Evolutionary conservation across 2,888 invertebrate species (phyloP).

Genomic region (Gasteruption jaculator): DNA sequence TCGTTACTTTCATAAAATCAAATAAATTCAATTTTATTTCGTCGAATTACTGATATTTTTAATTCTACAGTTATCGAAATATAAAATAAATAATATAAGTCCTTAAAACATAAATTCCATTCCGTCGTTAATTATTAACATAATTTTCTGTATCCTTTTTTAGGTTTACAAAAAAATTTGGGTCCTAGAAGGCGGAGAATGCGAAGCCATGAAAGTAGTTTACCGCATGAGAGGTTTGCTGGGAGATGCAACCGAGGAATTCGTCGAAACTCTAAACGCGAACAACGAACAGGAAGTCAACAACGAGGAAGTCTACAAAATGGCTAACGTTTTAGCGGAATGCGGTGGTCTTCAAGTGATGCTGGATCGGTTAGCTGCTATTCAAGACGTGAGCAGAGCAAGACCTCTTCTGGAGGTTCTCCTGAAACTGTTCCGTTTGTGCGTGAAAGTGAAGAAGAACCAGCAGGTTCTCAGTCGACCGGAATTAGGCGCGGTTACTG

Average conservation of each 20-base stretch:
- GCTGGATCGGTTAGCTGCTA: slow-evolving; percentile 78
- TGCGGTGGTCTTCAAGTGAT: slow-evolving; percentile 77
- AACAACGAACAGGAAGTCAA: slow-evolving; percentile 84
- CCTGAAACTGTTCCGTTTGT: slow-evolving; percentile 82
- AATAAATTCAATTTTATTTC: no score
- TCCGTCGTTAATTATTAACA: no score
- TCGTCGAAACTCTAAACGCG: slow-evolving; percentile 88
- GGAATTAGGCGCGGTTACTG: slow-evolving; percentile 76
- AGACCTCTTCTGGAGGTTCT: slow-evolving; percentile 84
- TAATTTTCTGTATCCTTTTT: slow-evolving; percentile 17
- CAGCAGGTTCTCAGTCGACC: slow-evolving; percentile 86
- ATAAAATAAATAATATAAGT: slow-evolving; percentile 1
- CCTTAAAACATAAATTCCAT: neutral
- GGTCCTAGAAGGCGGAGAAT: slow-evolving; percentile 84
- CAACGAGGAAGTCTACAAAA: slow-evolving; percentile 89
- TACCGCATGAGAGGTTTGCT: slow-evolving; percentile 96
- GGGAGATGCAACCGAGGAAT: slow-evolving; percentile 98
- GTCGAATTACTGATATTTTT: no score
- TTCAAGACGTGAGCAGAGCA: slow-evolving; percentile 82
- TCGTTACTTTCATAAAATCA: no score
- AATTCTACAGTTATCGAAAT: neutral
- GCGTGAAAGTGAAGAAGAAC: slow-evolving; percentile 86
- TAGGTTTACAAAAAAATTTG: slow-evolving; percentile 70
- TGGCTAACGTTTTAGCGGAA: slow-evolving; percentile 81
- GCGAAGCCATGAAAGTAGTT: slow-evolving; percentile 94